Conservation (phyloP, 1,140 invertebrate genomes). For the Colletes latitarsis region DNA sequence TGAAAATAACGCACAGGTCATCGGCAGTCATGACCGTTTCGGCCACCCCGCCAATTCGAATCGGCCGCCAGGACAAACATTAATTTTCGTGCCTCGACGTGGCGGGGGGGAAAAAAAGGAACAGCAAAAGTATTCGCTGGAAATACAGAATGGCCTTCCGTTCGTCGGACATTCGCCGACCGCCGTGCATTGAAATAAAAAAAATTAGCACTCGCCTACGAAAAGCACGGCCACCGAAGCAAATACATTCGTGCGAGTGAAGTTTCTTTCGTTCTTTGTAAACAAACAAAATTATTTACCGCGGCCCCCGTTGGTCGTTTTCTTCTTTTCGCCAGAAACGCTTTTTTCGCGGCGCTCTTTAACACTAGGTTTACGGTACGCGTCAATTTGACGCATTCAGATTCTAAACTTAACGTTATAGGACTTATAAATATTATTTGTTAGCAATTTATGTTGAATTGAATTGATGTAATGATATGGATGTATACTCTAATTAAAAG, state of each 20-base stretch:
- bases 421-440: no score
- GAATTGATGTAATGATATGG: no score
- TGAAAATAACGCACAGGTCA: constrained; percentile 31
- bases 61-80: constrained; percentile 34
- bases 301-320: no score
- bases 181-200: constrained; percentile 20
- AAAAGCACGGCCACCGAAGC: neutral
- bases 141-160: constrained; percentile 37
- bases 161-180: constrained; percentile 23
- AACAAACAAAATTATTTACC: constrained; percentile 23
- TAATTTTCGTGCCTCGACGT: constrained; percentile 31
- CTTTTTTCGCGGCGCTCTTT: no score
- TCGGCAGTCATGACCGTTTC: constrained; percentile 26
- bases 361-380: no score
- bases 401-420: no score
- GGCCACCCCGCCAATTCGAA: constrained; percentile 16
- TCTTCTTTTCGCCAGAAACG: no score
- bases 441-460: no score
- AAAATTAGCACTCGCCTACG: neutral
- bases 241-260: constrained; percentile 8
- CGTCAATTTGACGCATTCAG: no score
- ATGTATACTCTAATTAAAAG: no score
- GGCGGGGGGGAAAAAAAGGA: neutral
- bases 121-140: constrained; percentile 27
- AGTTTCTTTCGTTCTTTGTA: constrained; percentile 14